Conservation (phyloP, 2,113 vertebrate species). For the Apaloderma vittatum region DNA sequence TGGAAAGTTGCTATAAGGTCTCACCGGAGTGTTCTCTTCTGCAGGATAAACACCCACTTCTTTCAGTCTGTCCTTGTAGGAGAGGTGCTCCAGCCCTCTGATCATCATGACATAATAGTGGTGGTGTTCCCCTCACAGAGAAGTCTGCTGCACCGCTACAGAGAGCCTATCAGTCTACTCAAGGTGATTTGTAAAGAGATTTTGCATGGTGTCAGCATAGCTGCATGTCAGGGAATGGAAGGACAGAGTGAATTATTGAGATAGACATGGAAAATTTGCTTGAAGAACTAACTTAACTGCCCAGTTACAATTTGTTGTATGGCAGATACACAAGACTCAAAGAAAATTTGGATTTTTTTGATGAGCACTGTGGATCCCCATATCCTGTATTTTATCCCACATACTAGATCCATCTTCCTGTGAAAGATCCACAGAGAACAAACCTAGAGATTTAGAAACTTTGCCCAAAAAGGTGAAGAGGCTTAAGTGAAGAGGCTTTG, state of each 20-base stretch:
- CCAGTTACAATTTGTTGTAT: background rate
- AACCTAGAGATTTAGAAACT: background rate
- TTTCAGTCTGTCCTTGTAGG: too few relatives aligned
- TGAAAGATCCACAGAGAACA: background rate
- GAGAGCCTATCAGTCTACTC: background rate
- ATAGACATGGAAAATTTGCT: background rate
- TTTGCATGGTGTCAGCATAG: background rate
- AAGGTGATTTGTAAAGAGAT: background rate
- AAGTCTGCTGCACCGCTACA: background rate
- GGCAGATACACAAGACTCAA: background rate
- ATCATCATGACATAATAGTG: background rate
- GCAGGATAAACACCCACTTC: too few relatives aligned
- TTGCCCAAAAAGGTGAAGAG: background rate
- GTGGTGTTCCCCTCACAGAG: background rate
- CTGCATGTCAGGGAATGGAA: background rate
- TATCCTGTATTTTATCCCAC: background rate
- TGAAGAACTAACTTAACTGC: background rate
- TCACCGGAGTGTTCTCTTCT: too few relatives aligned
- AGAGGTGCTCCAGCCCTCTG: too few relatives aligned
- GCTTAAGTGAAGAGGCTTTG: background rate
- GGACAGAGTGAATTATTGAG: background rate
- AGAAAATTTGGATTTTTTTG: background rate
- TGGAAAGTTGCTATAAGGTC: too few relatives aligned
- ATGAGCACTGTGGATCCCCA: background rate
- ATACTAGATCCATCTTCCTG: background rate